These are phyloP conservation scores for Anadara kagoshimensis DNA, from an alignment of 1,140 invertebrate genomes.

Conservation along the genomic window DNA sequence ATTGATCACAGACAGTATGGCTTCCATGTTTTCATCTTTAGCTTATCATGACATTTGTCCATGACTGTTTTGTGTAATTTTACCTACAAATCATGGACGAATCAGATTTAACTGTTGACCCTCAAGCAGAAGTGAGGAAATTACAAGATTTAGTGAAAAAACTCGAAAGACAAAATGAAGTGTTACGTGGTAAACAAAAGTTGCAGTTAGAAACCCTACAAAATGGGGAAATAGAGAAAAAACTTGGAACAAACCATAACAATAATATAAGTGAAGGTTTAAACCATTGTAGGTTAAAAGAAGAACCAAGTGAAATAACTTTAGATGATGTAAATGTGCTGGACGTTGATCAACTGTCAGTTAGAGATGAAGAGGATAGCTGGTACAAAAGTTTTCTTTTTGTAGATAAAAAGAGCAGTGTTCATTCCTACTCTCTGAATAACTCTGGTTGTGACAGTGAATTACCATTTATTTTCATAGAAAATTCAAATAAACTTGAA, in stretches of 20 bases:
- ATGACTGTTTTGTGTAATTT: no score
- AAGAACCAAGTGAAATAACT: constrained; percentile 38
- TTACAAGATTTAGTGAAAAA: constrained; percentile 73
- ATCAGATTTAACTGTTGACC: constrained; percentile 60
- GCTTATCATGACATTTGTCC: no score
- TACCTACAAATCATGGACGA: constrained; percentile 43
- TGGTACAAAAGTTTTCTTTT: constrained; percentile 54
- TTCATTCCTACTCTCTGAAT: not conserved
- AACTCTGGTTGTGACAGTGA: no score
- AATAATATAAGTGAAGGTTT: constrained; percentile 43
- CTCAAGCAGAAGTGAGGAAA: constrained; percentile 72
- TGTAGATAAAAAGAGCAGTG: not conserved
- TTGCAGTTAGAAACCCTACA: constrained; percentile 39
- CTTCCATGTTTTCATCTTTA: no score
- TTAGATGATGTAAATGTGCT: constrained; percentile 60
- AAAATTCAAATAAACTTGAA: no score
- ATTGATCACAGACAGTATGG: no score
- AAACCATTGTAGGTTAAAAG: constrained; percentile 24
- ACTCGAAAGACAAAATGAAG: constrained; percentile 73
- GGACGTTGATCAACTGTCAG: constrained; percentile 56
- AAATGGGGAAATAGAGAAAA: constrained; percentile 51
- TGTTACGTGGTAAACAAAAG: constrained; percentile 69
- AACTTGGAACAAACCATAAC: constrained; percentile 45
- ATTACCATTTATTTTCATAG: no score
- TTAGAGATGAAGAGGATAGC: constrained; percentile 63